Evolutionary conservation across 2,797 vertebrate genomes (phyloP).

Genomic region (Melanotaenia pygmaea): DNA sequence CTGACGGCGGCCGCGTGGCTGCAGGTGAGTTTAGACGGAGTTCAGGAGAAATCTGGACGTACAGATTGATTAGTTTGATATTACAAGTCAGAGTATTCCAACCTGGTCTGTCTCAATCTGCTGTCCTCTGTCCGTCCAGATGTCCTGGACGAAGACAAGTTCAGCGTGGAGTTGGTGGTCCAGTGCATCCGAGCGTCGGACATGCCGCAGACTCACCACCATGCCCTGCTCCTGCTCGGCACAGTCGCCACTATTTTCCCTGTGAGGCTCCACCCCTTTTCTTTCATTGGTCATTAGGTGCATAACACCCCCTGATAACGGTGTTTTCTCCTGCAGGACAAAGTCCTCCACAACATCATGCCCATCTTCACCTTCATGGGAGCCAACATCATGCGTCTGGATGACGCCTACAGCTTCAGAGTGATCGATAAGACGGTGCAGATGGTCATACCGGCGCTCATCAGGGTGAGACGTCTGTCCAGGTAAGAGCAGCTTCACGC

Average conservation of each 20-base stretch:
- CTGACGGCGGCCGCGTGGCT: constrained; percentile 77
- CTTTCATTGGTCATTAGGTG: background rate
- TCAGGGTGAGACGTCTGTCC: constrained; percentile 81
- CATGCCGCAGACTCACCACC: constrained; percentile 96
- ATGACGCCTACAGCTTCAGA: constrained; percentile 95
- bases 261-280: constrained; percentile 70
- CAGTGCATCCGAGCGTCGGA: constrained; percentile 91
- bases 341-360: constrained; percentile 98
- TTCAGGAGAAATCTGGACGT: too few species aligned
- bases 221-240: constrained; percentile 92
- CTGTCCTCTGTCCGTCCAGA: constrained; percentile 69
- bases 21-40: constrained; percentile 77
- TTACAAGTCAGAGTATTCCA: too few species aligned
- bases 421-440: constrained; percentile 95
- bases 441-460: constrained; percentile 94
- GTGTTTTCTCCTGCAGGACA: constrained; percentile 85
- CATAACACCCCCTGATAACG: too few species aligned
- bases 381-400: constrained; percentile 92
- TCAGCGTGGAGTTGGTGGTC: constrained; percentile 95
- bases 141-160: constrained; percentile 91
- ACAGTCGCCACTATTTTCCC: constrained; percentile 91
- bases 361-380: constrained; percentile 99
- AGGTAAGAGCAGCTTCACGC: background rate
- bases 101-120: background rate
- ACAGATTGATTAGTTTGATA: too few species aligned